Evolutionary conservation across 2,797 vertebrate genomes (phyloP).

Genomic region (Perodicticus potto): DNA sequence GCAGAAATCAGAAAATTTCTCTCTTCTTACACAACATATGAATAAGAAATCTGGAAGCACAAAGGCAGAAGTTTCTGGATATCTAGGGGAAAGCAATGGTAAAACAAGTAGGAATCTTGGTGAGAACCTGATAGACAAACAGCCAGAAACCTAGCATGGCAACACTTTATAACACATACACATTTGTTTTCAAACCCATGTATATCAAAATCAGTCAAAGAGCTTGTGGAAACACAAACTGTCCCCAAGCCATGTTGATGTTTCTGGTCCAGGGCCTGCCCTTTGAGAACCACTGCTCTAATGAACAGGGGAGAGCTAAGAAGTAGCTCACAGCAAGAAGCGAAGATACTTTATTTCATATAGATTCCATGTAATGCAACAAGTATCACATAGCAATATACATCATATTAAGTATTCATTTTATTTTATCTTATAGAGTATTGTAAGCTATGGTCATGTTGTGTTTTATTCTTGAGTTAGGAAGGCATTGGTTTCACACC

Average conservation of each 20-base stretch:
- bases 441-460: neutral
- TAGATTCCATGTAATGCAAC: neutral
- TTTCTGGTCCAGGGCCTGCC: neutral
- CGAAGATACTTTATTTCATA: neutral
- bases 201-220: neutral
- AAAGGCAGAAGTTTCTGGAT: neutral
- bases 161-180: neutral
- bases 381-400: neutral
- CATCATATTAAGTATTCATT: neutral
- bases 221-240: neutral
- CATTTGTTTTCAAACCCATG: neutral
- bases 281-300: neutral
- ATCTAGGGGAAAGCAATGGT: neutral
- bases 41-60: neutral
- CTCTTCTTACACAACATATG: neutral
- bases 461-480: slow-evolving; percentile 27
- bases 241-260: neutral
- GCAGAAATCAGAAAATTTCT: neutral
- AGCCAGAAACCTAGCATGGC: too few relatives aligned
- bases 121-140: neutral
- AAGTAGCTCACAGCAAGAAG: neutral
- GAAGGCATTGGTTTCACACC: neutral
- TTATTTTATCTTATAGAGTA: neutral
- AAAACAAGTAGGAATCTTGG: neutral
- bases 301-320: neutral